phyloP scores from a whole-genome alignment of 2,888 invertebrate genomes.

The Dyspetes luteomarginatus region DNA sequence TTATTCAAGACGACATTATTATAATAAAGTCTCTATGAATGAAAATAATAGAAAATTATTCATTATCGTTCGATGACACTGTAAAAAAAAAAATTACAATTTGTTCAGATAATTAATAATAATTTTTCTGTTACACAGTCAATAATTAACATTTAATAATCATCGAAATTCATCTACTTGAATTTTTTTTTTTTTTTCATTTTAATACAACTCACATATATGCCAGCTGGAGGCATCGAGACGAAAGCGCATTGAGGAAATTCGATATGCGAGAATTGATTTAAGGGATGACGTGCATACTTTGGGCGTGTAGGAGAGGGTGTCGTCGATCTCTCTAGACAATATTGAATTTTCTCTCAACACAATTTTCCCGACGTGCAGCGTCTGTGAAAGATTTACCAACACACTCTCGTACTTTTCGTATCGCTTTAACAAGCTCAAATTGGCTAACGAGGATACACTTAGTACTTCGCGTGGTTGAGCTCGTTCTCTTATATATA shows the following conservation, averaged over 20 bases:
- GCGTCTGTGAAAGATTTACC: neutral
- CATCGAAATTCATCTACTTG: too few species aligned
- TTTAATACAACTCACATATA: neutral
- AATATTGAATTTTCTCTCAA: conserved; percentile 9
- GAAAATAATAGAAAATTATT: too few species aligned
- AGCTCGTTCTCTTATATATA: neutral
- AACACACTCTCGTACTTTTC: neutral
- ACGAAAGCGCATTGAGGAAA: conserved; percentile 4
- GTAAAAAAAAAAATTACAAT: too few species aligned
- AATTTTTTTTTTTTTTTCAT: neutral
- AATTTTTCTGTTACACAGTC: too few species aligned
- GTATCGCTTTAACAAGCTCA: neutral
- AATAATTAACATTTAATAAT: too few species aligned
- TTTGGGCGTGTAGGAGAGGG: neutral
- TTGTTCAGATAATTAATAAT: too few species aligned
- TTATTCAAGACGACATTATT: neutral
- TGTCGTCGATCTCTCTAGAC: neutral
- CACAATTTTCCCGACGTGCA: neutral
- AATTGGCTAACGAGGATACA: conserved; percentile 7
- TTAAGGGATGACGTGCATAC: neutral
- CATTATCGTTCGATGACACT: too few species aligned
- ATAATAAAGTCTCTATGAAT: too few species aligned
- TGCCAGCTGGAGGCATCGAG: neutral
- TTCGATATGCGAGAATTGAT: neutral
- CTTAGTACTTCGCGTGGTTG: neutral